Evolutionary conservation across 2,888 invertebrate genomes (phyloP).

Genomic region (Zaprionus obscuricornis): DNA sequence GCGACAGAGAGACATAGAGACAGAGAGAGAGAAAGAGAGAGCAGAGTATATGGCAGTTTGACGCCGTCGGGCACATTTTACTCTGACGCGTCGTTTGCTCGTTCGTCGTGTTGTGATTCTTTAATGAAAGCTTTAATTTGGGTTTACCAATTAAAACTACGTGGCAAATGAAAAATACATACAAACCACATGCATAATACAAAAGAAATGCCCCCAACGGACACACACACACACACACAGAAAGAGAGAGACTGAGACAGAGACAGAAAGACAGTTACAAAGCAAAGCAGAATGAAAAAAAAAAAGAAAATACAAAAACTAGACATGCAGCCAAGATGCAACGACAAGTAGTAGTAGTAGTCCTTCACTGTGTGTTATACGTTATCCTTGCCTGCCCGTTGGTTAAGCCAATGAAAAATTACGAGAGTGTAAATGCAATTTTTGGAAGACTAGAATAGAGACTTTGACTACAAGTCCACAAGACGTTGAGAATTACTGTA

Average conservation of each 20-base stretch:
- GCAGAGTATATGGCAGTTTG: slow-evolving; percentile 2
- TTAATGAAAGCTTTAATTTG: slow-evolving; percentile 79
- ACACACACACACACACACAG: slow-evolving; percentile 12
- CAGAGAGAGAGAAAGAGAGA: not conserved
- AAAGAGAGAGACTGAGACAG: too few species aligned
- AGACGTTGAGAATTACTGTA: slow-evolving; percentile 9
- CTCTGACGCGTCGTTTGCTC: slow-evolving; percentile 26
- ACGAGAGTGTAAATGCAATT: slow-evolving; percentile 26
- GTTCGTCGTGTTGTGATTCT: slow-evolving; percentile 70
- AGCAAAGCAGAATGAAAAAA: not conserved
- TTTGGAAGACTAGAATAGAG: slow-evolving; percentile 34
- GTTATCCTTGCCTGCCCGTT: not conserved
- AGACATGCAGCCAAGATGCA: slow-evolving; percentile 47
- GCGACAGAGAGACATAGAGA: not conserved
- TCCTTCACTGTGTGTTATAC: too few species aligned
- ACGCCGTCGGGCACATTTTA: slow-evolving; percentile 46
- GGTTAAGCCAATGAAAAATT: slow-evolving; percentile 38
- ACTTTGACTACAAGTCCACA: too few species aligned
- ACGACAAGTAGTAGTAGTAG: slow-evolving; percentile 5
- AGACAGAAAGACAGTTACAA: too few species aligned
- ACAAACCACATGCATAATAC: slow-evolving; percentile 47
- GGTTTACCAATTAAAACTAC: slow-evolving; percentile 77
- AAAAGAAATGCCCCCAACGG: slow-evolving; percentile 34
- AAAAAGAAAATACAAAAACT: slow-evolving; percentile 1
- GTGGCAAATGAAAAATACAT: slow-evolving; percentile 78